Base-by-base conservation (phyloP, 2,113 vertebrate species). In the Hyla sarda region DNA sequence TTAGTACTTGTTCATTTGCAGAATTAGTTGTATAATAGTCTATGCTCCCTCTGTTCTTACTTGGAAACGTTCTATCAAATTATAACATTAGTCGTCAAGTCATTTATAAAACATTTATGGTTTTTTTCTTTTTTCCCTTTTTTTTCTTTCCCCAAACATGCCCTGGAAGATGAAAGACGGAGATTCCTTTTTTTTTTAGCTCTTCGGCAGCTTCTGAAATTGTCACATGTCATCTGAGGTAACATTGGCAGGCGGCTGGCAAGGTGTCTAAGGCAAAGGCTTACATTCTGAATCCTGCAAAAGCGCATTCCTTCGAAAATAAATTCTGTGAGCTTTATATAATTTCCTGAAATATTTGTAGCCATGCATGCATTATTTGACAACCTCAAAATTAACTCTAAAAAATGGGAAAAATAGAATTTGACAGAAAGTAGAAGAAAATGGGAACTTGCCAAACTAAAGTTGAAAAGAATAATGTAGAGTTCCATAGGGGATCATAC, bases 161-260 rank as follows among this genome's bases (percentile, higher is more conserved):
- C 37, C 56, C 30, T 52, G 45, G 41, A 75, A 86, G 81, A 58
- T 17, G 14, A 17, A 3, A 73, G 9, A 52, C 58, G 62, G 17
- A 58, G 17, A 58, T 62, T 71, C 89, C 81, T 41, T 25, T 81
- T 74, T 82, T 78, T 12, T 54, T 19, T 71, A 82, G 67, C 82
- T 84, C 34, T 45, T 60, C 10, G 13, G 16, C 34, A 47, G 82
- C 82, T 74, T 54, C 41, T 50, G 48, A 45, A 58, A 74, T 74
- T 84, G 71, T 75, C 54, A 75, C 37, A 47, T 75, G 82, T 84
- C 82, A 60, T 74, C 45, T 77, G 50, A 72, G 41, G 67, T 79
- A 77, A n/a, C 52, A 25, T 41, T 10, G 23, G 1, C 60, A 79
- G 47, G 88, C 37, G 58, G 37, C 34, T 47, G 56, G 56, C 34